Percentiles rank a stretch among this genome's conserved stretches.
These are phyloP conservation scores for Tragelaphus scriptus DNA, from an alignment of 2,113 vertebrate genomes.

Conservation along the genomic window DNA sequence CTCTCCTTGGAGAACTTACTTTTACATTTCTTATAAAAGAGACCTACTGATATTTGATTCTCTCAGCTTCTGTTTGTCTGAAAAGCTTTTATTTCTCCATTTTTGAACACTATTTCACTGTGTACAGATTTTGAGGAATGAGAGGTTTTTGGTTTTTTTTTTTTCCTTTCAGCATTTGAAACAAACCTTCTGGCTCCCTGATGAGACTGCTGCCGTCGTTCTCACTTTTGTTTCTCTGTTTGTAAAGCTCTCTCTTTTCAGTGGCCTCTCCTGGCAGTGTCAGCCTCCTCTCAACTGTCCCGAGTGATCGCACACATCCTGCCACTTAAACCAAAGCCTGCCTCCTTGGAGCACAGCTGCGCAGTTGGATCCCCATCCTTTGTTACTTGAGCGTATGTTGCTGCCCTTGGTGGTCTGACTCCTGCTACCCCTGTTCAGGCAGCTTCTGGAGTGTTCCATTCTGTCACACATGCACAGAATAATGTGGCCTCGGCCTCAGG, in stretches of 20 bases:
- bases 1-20: background rate
- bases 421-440: background rate
- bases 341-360: rapidly evolving
- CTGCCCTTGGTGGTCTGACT: background rate
- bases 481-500: background rate
- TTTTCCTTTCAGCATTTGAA: background rate
- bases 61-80: background rate
- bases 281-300: background rate
- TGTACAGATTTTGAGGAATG: background rate
- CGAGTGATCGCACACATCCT: background rate
- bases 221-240: background rate
- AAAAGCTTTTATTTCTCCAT: background rate
- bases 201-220: background rate
- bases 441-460: background rate
- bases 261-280: background rate
- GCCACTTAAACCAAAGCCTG: background rate
- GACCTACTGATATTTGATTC: background rate
- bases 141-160: background rate
- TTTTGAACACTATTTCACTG: background rate
- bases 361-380: rapidly evolving
- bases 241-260: background rate
- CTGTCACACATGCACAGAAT: rapidly evolving
- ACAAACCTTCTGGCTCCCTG: background rate
- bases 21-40: background rate
- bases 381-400: background rate